A percentile compares a stretch with the other conserved stretches of the same genome.
phyloP scores from a whole-genome alignment of 2,888 invertebrate species.

The Imbricaverruca yamaguchii region DNA sequence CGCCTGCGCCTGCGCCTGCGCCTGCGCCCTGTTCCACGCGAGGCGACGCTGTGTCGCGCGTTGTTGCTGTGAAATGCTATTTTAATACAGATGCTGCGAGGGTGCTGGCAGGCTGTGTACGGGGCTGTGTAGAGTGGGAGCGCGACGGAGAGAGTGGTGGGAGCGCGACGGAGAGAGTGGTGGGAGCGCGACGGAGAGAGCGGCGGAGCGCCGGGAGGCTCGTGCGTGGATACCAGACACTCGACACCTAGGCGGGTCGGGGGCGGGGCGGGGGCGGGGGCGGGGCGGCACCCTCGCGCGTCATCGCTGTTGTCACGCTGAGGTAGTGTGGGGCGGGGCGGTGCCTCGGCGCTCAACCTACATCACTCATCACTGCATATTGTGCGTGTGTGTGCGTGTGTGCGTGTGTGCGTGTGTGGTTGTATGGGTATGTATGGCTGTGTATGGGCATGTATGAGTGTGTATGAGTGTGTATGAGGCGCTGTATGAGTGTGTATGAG shows the following conservation, averaged over 20 bases:
- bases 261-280: not conserved
- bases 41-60: not conserved
- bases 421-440: not conserved
- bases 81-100: not conserved
- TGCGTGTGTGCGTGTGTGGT: not conserved
- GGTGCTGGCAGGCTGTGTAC: not conserved
- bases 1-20: not conserved
- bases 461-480: no score
- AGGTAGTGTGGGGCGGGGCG: not conserved
- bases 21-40: no score
- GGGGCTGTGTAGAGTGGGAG: not conserved
- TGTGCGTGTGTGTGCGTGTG: no score
- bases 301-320: not conserved
- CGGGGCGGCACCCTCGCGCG: not conserved
- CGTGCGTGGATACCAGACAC: constrained; percentile 11
- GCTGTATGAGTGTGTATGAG: no score
- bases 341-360: no score
- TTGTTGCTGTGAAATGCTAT: not conserved
- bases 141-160: not conserved
- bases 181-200: not conserved
- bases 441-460: not conserved
- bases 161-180: not conserved
- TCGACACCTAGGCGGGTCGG: not conserved
- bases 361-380: no score
- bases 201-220: not conserved